A percentile compares a stretch with the other conserved stretches of the same genome.
Conservation (phyloP, 2,113 vertebrate genomes). For the Myocastor coypus region DNA sequence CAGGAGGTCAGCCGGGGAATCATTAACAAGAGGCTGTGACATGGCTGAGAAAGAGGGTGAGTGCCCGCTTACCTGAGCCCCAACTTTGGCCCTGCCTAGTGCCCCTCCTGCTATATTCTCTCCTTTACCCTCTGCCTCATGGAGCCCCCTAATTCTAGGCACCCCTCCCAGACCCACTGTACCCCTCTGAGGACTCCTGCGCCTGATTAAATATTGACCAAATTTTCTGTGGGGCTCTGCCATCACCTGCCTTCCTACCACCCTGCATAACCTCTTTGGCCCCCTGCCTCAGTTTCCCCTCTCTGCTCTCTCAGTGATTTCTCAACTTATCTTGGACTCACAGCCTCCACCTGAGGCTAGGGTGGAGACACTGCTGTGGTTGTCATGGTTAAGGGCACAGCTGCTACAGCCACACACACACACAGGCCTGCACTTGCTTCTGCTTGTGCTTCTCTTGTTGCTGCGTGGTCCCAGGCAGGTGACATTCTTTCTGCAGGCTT, state of each 20-base stretch:
- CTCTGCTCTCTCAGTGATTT: not conserved
- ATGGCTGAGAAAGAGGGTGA: constrained; percentile 84
- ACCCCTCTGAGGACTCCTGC: not conserved
- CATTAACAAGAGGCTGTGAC: constrained; percentile 82
- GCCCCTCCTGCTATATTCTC: not conserved
- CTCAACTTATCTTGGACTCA: not conserved
- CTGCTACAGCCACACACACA: not conserved
- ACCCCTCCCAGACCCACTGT: not conserved
- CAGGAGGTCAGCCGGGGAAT: constrained; percentile 81
- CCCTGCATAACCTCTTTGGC: not conserved
- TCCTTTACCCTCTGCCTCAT: not conserved
- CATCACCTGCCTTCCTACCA: not conserved
- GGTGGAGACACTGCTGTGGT: not conserved
- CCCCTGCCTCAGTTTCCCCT: constrained; percentile 74
- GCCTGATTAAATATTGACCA: constrained; percentile 68
- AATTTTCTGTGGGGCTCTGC: not conserved
- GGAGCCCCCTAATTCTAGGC: not conserved
- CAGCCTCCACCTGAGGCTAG: not conserved
- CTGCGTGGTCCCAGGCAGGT: not conserved
- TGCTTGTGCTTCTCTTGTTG: not conserved
- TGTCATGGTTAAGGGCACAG: not conserved
- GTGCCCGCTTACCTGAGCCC: constrained; percentile 55
- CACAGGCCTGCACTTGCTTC: not conserved
- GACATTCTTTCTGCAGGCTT: not conserved
- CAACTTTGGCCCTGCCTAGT: not conserved